phyloP scores from a whole-genome alignment of 2,113 vertebrate genomes.

The Tupaia chinensis region DNA sequence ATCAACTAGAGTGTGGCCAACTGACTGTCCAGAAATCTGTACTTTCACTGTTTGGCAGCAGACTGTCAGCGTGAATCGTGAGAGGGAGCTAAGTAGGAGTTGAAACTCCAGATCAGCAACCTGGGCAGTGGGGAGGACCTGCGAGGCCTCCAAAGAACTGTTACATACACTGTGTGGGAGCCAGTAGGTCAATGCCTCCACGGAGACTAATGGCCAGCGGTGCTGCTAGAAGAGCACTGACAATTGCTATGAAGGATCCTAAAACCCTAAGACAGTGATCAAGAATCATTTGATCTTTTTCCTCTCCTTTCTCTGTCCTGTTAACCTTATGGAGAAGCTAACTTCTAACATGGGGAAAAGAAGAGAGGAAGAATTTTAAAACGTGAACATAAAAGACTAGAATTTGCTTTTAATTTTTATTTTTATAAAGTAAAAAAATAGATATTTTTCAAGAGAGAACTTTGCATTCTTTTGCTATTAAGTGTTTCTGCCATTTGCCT shows the following conservation, averaged over 20 bases:
- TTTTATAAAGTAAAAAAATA: too few relatives aligned
- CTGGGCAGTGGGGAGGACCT: neutral
- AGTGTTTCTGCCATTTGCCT: too few relatives aligned
- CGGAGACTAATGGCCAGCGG: neutral
- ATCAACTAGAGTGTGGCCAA: neutral
- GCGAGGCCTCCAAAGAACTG: neutral
- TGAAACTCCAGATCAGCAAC: neutral
- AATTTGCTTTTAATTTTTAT: neutral
- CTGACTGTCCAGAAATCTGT: neutral
- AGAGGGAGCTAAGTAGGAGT: neutral
- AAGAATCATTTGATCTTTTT: neutral
- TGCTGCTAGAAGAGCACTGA: neutral
- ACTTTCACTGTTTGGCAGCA: neutral
- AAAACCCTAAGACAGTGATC: neutral
- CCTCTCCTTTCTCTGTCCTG: accelerated
- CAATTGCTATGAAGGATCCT: accelerated
- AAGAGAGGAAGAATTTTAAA: neutral
- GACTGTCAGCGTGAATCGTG: neutral
- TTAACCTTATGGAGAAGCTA: neutral
- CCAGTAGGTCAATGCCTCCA: neutral
- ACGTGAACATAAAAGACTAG: neutral
- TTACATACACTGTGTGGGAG: neutral
- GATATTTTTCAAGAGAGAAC: too few relatives aligned
- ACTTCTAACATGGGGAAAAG: too few relatives aligned
- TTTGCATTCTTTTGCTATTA: too few relatives aligned